These are phyloP conservation scores for Seira musarum DNA, from an alignment of 2,888 invertebrate species.

Conservation along the genomic window DNA sequence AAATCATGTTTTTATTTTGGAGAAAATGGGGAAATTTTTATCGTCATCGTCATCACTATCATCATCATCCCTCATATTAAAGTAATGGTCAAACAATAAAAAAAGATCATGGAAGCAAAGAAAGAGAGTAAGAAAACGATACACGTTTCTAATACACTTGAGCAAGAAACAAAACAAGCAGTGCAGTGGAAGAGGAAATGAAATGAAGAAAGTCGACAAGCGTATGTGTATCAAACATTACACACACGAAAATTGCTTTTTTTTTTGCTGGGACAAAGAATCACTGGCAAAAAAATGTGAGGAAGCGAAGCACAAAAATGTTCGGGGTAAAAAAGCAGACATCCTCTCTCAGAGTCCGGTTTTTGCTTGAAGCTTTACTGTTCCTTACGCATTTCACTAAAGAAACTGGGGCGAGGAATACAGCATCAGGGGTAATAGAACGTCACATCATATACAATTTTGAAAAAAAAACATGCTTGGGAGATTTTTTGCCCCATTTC, in stretches of 20 bases:
- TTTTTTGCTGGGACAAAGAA: too few species aligned
- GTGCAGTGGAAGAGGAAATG: slow-evolving; percentile 32
- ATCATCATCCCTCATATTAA: slow-evolving; percentile 54
- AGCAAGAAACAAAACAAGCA: too few species aligned
- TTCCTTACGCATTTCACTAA: too few species aligned
- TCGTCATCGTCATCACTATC: slow-evolving; percentile 40
- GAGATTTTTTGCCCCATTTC: slow-evolving; percentile 24
- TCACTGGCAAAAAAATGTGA: slow-evolving; percentile 28
- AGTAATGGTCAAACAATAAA: slow-evolving; percentile 56
- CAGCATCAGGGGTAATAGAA: too few species aligned
- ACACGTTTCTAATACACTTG: too few species aligned
- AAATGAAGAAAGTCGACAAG: slow-evolving; percentile 20
- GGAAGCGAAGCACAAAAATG: slow-evolving; percentile 26
- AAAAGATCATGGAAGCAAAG: slow-evolving; percentile 44
- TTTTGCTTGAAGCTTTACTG: too few species aligned
- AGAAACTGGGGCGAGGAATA: too few species aligned
- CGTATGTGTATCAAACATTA: slow-evolving; percentile 10
- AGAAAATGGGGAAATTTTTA: slow-evolving; percentile 20
- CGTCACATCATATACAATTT: slow-evolving; percentile 41
- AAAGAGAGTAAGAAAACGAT: slow-evolving; percentile 17
- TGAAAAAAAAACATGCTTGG: slow-evolving; percentile 25
- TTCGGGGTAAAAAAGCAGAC: slow-evolving; percentile 19
- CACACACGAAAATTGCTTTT: slow-evolving; percentile 40
- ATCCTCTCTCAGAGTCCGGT: slow-evolving; percentile 12
- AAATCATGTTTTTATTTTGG: not conserved